Evolutionary conservation across 2,113 vertebrate genomes (phyloP), one percentile per base, ranked within the genome.

Genomic region (Rhineura floridana): DNA sequence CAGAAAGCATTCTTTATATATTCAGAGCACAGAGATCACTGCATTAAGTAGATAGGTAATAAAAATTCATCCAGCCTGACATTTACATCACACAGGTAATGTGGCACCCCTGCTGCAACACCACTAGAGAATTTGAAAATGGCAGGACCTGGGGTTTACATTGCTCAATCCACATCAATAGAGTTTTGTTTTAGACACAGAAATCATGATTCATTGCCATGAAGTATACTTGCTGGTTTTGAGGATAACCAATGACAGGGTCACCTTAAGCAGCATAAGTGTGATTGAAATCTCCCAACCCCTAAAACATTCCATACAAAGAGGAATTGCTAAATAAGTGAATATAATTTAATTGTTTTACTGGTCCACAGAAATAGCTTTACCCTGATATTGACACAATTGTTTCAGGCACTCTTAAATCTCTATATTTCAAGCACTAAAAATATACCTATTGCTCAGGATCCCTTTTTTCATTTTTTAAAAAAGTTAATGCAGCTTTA

Each of bases 21-120:
- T 80, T 81, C 48, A 69, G 6, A 81, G 81, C 84, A 85, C 42
- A 85, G 84, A 85, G 77, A n/a, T 3, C 84, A 87, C 69, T 91
- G 52, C 81, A 90, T 67, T 1, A 84, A 93, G 92, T 30, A 88
- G 70, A 88, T 83, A 91, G 44, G 70, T 46, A 91, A 89, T 70
- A 84, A 87, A 79, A 85, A 93, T 81, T 83, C 76, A 87, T 33
- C n/a, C 0, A 4, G 59, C 81, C 46, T 89, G 46, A 11, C 28
- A 11, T 85, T 94, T 94, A 92, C 65, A 81, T 91, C 90, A 95
- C 1, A 85, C 48, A 62, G 13, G 0, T 89, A 90, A 25, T 55
- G 42, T 36, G 62, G 36, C 46, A 82, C 91, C 87, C 62, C 62
- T 83, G 2, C 85, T 95, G 80, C 84, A 9, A 8, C 86, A 70